phyloP scores from a whole-genome alignment of 2,888 invertebrate genomes.

The Fissipunctia ypsillon region DNA sequence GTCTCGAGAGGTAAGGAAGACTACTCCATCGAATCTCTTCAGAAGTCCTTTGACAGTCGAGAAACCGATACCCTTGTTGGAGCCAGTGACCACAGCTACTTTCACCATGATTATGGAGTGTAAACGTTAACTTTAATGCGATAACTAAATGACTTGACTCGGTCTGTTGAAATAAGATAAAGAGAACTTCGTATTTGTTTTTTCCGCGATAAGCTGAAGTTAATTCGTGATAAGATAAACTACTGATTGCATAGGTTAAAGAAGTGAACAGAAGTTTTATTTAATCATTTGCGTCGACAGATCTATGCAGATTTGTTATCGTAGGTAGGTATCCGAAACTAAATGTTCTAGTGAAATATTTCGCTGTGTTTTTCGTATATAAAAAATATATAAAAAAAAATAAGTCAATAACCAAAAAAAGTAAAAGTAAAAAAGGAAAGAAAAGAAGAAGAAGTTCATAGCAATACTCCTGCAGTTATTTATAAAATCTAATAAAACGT shows the following conservation, averaged over 20 bases:
- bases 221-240: conserved; percentile 39
- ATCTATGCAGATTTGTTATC: background rate
- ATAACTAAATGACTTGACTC: conserved; percentile 26
- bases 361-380: background rate
- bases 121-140: background rate
- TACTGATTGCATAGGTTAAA: conserved; percentile 2
- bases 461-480: conserved; percentile 60
- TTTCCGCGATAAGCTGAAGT: conserved; percentile 23
- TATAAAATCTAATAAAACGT: conserved; percentile 63
- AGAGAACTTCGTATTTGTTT: conserved; percentile 10
- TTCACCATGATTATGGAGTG: conserved; percentile 50
- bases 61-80: conserved; percentile 93
- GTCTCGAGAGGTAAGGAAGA: conserved; percentile 88
- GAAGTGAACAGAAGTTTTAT: conserved; percentile 15
- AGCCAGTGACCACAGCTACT: conserved; percentile 90
- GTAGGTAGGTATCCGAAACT: background rate
- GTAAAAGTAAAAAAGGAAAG: too few species aligned
- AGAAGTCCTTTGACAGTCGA: conserved; percentile 91
- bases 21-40: conserved; percentile 90
- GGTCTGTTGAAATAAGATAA: conserved; percentile 30
- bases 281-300: background rate
- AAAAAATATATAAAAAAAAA: too few species aligned
- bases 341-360: background rate
- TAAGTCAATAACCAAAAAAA: too few species aligned
- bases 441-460: too few species aligned